phyloP scores from a whole-genome alignment of 2,888 invertebrate genomes.

The Boloria euphrosyne region DNA sequence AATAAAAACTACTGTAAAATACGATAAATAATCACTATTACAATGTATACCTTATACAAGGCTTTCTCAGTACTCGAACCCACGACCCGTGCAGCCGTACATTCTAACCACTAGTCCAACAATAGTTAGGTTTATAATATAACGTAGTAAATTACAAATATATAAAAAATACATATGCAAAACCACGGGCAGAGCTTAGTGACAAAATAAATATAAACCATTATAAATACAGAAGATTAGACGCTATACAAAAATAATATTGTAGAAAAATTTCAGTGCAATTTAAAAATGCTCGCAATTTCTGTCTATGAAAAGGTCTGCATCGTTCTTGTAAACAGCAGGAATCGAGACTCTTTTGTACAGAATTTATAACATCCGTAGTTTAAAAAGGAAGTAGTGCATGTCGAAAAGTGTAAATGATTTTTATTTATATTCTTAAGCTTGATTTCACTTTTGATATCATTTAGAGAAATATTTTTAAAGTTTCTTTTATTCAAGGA shows the following conservation, averaged over 20 bases:
- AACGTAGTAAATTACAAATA: too few species aligned
- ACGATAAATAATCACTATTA: too few species aligned
- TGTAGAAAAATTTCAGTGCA: slow-evolving; percentile 7
- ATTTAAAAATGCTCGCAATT: slow-evolving; percentile 18
- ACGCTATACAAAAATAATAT: slow-evolving; percentile 15
- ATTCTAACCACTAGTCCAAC: too few species aligned
- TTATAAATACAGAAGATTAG: neutral
- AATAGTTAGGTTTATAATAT: too few species aligned
- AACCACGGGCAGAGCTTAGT: too few species aligned
- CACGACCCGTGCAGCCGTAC: too few species aligned
- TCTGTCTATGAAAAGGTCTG: slow-evolving; percentile 19
- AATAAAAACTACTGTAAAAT: too few species aligned
- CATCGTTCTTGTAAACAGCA: slow-evolving; percentile 21
- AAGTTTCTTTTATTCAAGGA: too few species aligned
- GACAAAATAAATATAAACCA: too few species aligned
- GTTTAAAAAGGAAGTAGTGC: slow-evolving; percentile 19
- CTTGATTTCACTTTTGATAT: slow-evolving; percentile 1
- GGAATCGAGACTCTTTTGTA: slow-evolving; percentile 23
- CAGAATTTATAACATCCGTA: slow-evolving; percentile 22
- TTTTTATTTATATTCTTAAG: slow-evolving; percentile 13
- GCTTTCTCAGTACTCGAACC: too few species aligned
- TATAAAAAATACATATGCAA: too few species aligned
- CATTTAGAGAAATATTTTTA: neutral
- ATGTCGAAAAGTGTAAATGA: slow-evolving; percentile 14
- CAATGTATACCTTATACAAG: too few species aligned